phyloP scores from a whole-genome alignment of 1,140 invertebrate species.

The Drosophila sproati region DNA sequence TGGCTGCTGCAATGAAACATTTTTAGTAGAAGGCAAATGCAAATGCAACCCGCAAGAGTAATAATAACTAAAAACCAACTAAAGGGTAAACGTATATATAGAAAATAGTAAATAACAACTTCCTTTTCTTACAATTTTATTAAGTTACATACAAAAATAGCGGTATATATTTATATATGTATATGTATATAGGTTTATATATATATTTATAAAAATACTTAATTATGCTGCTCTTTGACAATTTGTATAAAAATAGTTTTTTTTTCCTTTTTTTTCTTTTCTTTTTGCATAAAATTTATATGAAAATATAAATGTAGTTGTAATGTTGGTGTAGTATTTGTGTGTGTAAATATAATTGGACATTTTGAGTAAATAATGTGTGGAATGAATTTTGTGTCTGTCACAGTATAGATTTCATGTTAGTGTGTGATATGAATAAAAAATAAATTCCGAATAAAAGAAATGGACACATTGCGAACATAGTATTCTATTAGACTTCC shows the following conservation, averaged over 20 bases:
- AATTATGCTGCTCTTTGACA: slow-evolving; percentile 60
- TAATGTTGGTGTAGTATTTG: slow-evolving; percentile 13
- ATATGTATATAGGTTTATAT: slow-evolving; percentile 37
- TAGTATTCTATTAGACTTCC: not conserved
- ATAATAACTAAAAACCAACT: slow-evolving; percentile 11
- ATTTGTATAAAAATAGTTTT: slow-evolving; percentile 68
- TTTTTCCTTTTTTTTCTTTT: slow-evolving; percentile 9
- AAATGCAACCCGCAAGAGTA: slow-evolving; percentile 34
- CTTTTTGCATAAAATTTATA: slow-evolving; percentile 29
- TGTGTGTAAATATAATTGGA: slow-evolving; percentile 34
- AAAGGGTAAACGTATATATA: slow-evolving; percentile 10
- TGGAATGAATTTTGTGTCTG: slow-evolving; percentile 16
- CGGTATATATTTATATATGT: slow-evolving; percentile 51
- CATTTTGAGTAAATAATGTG: slow-evolving; percentile 10
- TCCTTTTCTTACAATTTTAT: slow-evolving; percentile 71
- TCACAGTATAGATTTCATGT: slow-evolving; percentile 21
- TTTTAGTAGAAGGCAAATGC: slow-evolving; percentile 64
- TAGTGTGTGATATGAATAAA: slow-evolving; percentile 33
- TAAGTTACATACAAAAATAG: slow-evolving; percentile 78
- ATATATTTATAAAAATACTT: slow-evolving; percentile 70
- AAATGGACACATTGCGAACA: not conserved
- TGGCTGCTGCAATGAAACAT: slow-evolving; percentile 71
- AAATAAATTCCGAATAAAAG: not conserved
- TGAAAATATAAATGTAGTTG: slow-evolving; percentile 53
- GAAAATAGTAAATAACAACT: slow-evolving; percentile 51